These are phyloP conservation scores for Hemiscyllium ocellatum DNA, from an alignment of 2,113 vertebrate genomes.

Conservation along the genomic window DNA sequence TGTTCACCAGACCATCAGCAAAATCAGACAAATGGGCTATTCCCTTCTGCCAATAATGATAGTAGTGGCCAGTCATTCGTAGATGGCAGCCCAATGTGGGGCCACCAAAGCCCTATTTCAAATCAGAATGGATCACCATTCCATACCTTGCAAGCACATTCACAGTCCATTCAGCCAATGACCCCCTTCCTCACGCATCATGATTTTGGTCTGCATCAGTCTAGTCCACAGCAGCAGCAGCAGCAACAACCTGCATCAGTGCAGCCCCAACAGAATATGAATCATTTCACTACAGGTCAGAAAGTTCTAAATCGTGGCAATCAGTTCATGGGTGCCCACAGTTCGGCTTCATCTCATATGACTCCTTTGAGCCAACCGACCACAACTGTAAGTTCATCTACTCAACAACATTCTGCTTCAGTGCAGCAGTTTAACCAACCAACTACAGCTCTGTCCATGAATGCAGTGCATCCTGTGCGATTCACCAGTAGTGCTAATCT, in stretches of 20 bases:
- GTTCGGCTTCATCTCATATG: conserved; percentile 48
- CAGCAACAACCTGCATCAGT: conserved; percentile 63
- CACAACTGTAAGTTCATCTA: conserved; percentile 57
- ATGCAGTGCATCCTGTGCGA: background rate
- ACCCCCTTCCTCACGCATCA: conserved; percentile 75
- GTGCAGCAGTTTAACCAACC: conserved; percentile 67
- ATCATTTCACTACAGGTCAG: conserved; percentile 60
- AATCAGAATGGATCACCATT: conserved; percentile 72
- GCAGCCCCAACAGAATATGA: conserved; percentile 57
- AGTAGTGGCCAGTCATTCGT: conserved; percentile 44
- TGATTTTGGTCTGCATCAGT: conserved; percentile 82
- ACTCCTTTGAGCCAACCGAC: conserved; percentile 63
- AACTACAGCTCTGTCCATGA: conserved; percentile 60
- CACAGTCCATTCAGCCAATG: conserved; percentile 72
- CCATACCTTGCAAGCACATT: conserved; percentile 69
- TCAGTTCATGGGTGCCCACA: conserved; percentile 69
- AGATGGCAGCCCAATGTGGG: conserved; percentile 88
- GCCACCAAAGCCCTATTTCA: conserved; percentile 71
- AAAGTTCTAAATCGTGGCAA: conserved; percentile 66
- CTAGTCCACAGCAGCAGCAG: conserved; percentile 59
- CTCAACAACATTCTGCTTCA: conserved; percentile 63
- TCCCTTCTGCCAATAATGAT: conserved; percentile 60
- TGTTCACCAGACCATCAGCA: conserved; percentile 69
- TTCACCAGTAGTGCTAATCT: conserved; percentile 52
- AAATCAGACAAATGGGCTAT: conserved; percentile 81